Base-by-base conservation (phyloP, 2,888 invertebrate species). In the Brenthis hecate region DNA sequence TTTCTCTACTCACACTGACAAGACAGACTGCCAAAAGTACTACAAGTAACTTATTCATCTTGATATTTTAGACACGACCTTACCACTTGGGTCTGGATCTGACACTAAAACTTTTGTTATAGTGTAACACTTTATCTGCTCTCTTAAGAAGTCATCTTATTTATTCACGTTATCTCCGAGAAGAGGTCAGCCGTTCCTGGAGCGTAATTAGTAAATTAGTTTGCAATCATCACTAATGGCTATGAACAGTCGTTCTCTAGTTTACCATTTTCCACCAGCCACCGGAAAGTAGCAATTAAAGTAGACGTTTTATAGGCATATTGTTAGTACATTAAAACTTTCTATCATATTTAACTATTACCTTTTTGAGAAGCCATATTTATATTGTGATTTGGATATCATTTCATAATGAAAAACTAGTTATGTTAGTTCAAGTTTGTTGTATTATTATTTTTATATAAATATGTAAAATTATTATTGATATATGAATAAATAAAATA, bases 11-110 rank as follows among this genome's bases (percentile, higher is more conserved):
- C 66, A 89, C 88, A 70, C 81, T 83, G 69, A 86, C 77, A 68
- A 91, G 84, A 82, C 88, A 88, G 53, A 89, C 76, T 57, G 85
- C 87, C 79, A 91, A 66, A 53, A 89, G 66, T 3, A 89, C 72
- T 56, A 89, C 77, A 13, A 89, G 70, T 3, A 81, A 71, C 72
- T 89, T 90, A 76, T 88, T 86, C 89, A 90, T 90, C 47, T 78
- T 87, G 75, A 67, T 57, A 71, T 66, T n/a, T 36, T 5, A 58
- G 13, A 16, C 65, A 78, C 81, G 78, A 82, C 81, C 73, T 79
- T 64, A 70, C 80, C 67, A 72, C 51, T 71, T 76, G 71, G 75
- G 58, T 66, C 71, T 71, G 70, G 71, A 72, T 62, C 71, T 70
- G 75, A 65, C 61, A 86, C 85, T 86, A 79, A 78, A 69, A 60